Evolutionary conservation across 2,113 vertebrate genomes (phyloP).

Genomic region (Spermophilus dauricus): DNA sequence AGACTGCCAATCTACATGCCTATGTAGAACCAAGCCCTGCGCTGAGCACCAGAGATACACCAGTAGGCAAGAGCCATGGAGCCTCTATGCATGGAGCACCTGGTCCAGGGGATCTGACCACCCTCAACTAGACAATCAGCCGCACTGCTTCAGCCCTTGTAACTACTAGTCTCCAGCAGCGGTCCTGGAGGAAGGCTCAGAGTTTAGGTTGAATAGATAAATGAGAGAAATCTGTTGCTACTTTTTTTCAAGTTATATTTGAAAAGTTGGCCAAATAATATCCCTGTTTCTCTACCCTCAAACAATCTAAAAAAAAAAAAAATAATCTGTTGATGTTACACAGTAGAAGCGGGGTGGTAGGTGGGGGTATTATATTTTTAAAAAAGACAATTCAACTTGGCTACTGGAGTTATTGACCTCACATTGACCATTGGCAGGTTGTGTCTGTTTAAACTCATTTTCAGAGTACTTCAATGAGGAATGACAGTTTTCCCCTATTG

Average conservation of each 20-base stretch:
- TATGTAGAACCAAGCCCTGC: background rate
- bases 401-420: conserved; percentile 59
- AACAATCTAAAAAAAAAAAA: conserved; percentile 11
- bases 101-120: background rate
- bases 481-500: conserved; percentile 39
- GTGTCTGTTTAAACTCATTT: conserved; percentile 70
- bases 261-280: background rate
- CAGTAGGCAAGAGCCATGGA: background rate
- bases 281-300: background rate
- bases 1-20: background rate
- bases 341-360: background rate
- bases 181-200: background rate
- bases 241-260: conserved; percentile 11
- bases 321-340: background rate
- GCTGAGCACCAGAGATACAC: background rate
- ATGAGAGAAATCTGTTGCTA: background rate
- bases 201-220: background rate
- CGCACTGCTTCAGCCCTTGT: background rate
- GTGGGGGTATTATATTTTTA: background rate
- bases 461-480: conserved; percentile 44
- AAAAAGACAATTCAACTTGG: conserved; percentile 45
- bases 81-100: background rate
- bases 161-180: background rate
- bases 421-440: conserved; percentile 56
- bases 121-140: no score